Conservation (phyloP, 1,140 invertebrate species). For the Orussus abietinus region DNA sequence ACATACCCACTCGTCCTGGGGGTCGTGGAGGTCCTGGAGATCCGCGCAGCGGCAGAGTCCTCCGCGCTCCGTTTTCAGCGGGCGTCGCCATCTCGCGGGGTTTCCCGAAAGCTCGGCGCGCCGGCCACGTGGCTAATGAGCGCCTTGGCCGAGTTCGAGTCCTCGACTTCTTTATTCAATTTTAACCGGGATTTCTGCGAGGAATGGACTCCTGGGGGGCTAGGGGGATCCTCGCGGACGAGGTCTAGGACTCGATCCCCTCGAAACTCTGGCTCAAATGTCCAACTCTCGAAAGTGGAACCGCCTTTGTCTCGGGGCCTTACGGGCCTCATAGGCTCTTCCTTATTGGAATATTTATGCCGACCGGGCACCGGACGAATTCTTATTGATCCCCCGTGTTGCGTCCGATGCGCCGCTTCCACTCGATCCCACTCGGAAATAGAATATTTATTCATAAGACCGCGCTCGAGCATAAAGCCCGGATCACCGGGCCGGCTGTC, state of each 20-base stretch:
- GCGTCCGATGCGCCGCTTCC: slow-evolving; percentile 16
- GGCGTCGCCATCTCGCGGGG: slow-evolving; percentile 49
- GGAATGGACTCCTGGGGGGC: too few relatives aligned
- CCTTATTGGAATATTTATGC: slow-evolving; percentile 45
- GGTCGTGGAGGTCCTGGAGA: neutral
- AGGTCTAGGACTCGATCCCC: too few relatives aligned
- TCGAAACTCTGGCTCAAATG: too few relatives aligned
- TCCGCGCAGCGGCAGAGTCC: neutral
- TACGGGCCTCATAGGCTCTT: too few relatives aligned
- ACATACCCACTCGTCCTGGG: too few relatives aligned
- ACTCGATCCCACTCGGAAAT: slow-evolving; percentile 30
- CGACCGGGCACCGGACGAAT: slow-evolving; percentile 36
- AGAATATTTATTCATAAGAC: slow-evolving; percentile 48
- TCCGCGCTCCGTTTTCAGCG: slow-evolving; percentile 28
- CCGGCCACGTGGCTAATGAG: slow-evolving; percentile 48
- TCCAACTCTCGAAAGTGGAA: too few relatives aligned
- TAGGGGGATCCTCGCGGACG: too few relatives aligned
- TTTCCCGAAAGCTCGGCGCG: slow-evolving; percentile 48
- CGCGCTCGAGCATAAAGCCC: slow-evolving; percentile 29
- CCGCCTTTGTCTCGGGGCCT: too few relatives aligned
- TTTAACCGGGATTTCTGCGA: too few relatives aligned
- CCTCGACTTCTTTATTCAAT: slow-evolving; percentile 3
- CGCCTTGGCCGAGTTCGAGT: slow-evolving; percentile 18
- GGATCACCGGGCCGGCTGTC: slow-evolving; percentile 39
- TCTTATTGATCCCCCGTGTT: slow-evolving; percentile 45